Evolutionary conservation across 2,888 invertebrate genomes (phyloP).

Genomic region (Pedicia rivosa): DNA sequence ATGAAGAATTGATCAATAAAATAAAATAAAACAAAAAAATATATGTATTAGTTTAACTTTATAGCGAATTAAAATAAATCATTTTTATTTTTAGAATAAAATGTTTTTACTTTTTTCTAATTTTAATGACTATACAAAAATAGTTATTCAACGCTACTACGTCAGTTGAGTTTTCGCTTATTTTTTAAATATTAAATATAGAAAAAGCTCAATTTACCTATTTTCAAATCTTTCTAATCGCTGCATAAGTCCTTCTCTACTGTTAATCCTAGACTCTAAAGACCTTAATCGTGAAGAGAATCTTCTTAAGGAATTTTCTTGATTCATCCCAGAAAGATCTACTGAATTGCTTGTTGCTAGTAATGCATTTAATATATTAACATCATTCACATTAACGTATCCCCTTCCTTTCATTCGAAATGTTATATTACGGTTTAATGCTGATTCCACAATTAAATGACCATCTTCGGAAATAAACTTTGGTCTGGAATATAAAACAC

Average conservation of each 20-base stretch:
- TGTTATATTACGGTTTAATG: constrained; percentile 60
- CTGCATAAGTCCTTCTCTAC: constrained; percentile 13
- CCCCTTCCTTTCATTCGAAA: constrained; percentile 53
- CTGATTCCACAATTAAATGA: constrained; percentile 63
- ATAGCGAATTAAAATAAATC: too few relatives aligned
- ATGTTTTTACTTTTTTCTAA: too few relatives aligned
- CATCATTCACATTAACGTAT: constrained; percentile 50
- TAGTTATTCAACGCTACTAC: too few relatives aligned
- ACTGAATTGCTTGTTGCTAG: not conserved
- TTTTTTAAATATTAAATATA: too few relatives aligned
- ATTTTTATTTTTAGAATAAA: too few relatives aligned
- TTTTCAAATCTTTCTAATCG: constrained; percentile 15
- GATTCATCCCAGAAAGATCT: not conserved
- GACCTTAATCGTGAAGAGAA: constrained; percentile 28
- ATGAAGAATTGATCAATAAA: too few relatives aligned
- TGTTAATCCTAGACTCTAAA: constrained; percentile 16
- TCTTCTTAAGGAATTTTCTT: not conserved
- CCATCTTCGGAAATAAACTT: constrained; percentile 44
- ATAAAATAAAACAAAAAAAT: too few relatives aligned
- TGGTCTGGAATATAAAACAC: constrained; percentile 4
- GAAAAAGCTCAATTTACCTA: too few relatives aligned
- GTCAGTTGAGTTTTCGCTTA: too few relatives aligned
- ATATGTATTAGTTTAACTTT: too few relatives aligned
- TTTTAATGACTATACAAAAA: too few relatives aligned
- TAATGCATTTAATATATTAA: constrained; percentile 37